Conservation (phyloP, 2,113 vertebrate species). For the Cyprinodon tularosa region DNA sequence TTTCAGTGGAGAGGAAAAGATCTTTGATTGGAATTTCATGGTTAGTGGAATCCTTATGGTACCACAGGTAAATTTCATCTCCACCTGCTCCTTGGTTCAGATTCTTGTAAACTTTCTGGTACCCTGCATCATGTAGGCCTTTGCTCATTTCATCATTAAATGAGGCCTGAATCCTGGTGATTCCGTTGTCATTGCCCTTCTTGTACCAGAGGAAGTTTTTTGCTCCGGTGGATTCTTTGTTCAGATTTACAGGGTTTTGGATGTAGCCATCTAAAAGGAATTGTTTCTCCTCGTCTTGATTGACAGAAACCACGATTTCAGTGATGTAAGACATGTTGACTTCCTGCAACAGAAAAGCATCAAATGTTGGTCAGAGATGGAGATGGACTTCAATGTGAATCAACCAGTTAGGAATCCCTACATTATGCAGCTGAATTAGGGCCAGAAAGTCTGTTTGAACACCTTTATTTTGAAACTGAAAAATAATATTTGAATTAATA, state of each 20-base stretch:
- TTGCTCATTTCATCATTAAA: background rate
- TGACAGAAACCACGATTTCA: background rate
- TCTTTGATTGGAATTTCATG: background rate
- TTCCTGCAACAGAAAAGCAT: background rate
- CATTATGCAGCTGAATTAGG: too few species aligned
- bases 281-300: fast-evolving
- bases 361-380: background rate
- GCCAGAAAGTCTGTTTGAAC: too few species aligned
- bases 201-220: constrained; percentile 18
- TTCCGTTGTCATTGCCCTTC: fast-evolving
- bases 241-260: background rate
- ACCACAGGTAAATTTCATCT: background rate
- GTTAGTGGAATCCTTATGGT: background rate
- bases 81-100: background rate
- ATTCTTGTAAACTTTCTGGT: background rate
- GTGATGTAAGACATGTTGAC: background rate
- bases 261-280: background rate
- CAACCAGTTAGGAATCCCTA: too few species aligned
- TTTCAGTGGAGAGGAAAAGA: background rate
- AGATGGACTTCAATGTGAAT: too few species aligned
- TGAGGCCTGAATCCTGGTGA: constrained; percentile 24
- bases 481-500: too few species aligned
- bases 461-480: too few species aligned
- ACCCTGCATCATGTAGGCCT: background rate
- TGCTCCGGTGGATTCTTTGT: too few species aligned